Base-by-base conservation (phyloP, 2,113 vertebrate genomes). In the Platysternon megacephalum region DNA sequence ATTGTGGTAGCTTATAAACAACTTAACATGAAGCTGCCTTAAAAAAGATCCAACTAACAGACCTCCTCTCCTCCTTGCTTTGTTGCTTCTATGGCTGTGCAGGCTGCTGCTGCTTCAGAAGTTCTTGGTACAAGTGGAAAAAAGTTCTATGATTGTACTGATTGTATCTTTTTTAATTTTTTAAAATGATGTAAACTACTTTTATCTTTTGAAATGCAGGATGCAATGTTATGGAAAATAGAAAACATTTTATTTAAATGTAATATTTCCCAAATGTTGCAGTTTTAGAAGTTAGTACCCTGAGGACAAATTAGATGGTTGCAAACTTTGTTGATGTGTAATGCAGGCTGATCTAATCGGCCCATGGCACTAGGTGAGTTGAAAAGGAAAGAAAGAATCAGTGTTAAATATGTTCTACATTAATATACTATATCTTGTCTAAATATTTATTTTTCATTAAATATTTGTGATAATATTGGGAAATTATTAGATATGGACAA, bases 401-500 rank as follows among this genome's bases (percentile, higher is more conserved):
- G 89, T 94, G 90, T 93, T 97, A 94, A 97, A 91, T 93, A 86
- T 8, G 49, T 86, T 92, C 81, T 86, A 91, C 85, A 89, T 96
- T 94, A 95, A 94, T 90, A 95, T 88, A 90, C 87, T 86, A 94
- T 91, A 92, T 79, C 89, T 95, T 92, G 79, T 89, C 96, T 95
- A 95, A 97, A 95, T 97, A 97, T 95, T 96, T 95, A 86, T 96
- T 96, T 97, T 95, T 92, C 90, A 87, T 91, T 79, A 89, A 89
- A 39, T 78, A 92, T 95, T 97, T 95, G 56, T 85, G 93, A 80
- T 93, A 80, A 78, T 74, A 65, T 28, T 87, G 87, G 93, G 90
- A 93, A 97, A 65, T 49, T 92, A 91, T 93, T 92, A 91, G 88
- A 56, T 91, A 79, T 2, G 28, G 86, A 51, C 86, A 90, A 89